Evolutionary conservation across 1,140 invertebrate genomes (phyloP).

Genomic region (Mactra quadrangularis): DNA sequence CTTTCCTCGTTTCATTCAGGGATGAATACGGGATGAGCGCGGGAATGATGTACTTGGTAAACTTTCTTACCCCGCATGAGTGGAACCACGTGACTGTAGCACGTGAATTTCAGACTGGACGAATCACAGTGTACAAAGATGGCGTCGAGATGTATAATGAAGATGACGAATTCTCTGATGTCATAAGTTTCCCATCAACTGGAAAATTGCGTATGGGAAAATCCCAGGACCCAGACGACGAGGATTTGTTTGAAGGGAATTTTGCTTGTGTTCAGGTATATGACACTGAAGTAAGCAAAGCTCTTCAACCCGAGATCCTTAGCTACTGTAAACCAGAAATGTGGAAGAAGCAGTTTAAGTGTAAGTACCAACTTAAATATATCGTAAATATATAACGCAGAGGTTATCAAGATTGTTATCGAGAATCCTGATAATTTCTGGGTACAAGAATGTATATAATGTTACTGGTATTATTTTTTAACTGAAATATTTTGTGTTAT

Average conservation of each 20-base stretch:
- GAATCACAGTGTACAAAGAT: constrained; percentile 56
- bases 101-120: constrained; percentile 41
- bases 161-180: constrained; percentile 59
- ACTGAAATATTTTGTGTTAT: too few relatives aligned
- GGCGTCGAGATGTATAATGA: constrained; percentile 51
- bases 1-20: constrained; percentile 48
- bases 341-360: constrained; percentile 23
- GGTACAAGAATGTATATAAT: too few relatives aligned
- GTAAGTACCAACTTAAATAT: constrained; percentile 36
- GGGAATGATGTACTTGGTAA: constrained; percentile 56
- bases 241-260: constrained; percentile 39
- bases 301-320: not conserved
- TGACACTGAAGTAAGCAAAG: not conserved
- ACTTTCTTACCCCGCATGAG: constrained; percentile 41
- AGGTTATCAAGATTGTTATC: not conserved
- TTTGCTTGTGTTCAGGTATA: constrained; percentile 50
- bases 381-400: not conserved
- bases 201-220: constrained; percentile 57
- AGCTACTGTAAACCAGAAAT: constrained; percentile 30
- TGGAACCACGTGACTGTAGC: constrained; percentile 56
- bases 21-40: constrained; percentile 62
- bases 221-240: constrained; percentile 55
- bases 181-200: constrained; percentile 49
- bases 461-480: not conserved
- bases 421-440: too few relatives aligned